Conservation (phyloP, 2,888 invertebrate genomes). For the Pycnomerus fuliginosus region DNA sequence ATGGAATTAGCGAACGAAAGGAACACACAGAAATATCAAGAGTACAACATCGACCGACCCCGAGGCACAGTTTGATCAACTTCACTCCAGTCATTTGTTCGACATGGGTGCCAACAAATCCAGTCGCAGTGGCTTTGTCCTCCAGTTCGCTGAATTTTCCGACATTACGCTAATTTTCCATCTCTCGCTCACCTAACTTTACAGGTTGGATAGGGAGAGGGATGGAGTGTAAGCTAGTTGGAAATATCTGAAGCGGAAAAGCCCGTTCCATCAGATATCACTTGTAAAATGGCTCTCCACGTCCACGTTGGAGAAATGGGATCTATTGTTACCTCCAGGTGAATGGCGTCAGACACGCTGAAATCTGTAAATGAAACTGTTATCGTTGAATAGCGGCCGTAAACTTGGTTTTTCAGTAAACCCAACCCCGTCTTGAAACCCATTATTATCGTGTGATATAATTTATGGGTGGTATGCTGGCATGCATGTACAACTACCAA, state of each 20-base stretch:
- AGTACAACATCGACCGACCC: conserved; percentile 34
- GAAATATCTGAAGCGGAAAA: conserved; percentile 32
- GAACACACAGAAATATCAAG: conserved; percentile 13
- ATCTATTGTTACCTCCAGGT: conserved; percentile 43
- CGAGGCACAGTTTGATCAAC: conserved; percentile 49
- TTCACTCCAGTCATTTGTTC: conserved; percentile 54
- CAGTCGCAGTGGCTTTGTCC: conserved; percentile 44
- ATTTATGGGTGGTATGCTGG: too few species aligned
- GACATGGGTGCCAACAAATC: conserved; percentile 55
- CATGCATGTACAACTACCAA: too few species aligned
- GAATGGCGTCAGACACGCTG: conserved; percentile 41
- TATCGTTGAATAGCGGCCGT: too few species aligned
- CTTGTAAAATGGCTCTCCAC: conserved; percentile 40
- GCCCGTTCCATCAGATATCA: conserved; percentile 36
- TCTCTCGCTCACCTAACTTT: conserved; percentile 7
- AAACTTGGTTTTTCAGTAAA: too few species aligned
- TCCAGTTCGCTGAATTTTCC: conserved; percentile 32
- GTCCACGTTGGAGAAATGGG: conserved; percentile 37
- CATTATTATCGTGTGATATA: too few species aligned
- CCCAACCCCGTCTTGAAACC: too few species aligned
- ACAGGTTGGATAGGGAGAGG: conserved; percentile 10
- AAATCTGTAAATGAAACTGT: conserved; percentile 48
- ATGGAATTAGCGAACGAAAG: conserved; percentile 7
- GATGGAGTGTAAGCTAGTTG: conserved; percentile 12
- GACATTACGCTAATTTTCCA: conserved; percentile 27